phyloP scores from a whole-genome alignment of 1,140 invertebrate species.

The Nasonia longicornis region DNA sequence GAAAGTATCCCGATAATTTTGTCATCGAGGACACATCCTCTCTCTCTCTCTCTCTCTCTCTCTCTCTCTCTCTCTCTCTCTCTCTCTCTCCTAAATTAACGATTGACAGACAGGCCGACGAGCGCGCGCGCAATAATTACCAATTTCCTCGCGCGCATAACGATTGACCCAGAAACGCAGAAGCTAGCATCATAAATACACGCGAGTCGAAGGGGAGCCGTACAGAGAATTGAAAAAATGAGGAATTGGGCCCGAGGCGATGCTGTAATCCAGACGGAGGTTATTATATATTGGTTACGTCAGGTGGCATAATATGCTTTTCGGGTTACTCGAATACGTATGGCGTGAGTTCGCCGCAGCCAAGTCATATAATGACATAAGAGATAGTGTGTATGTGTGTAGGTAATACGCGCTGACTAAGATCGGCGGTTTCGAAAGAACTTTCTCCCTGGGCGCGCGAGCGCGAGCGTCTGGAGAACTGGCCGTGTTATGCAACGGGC shows the following conservation, averaged over 20 bases:
- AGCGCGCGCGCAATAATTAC: not conserved
- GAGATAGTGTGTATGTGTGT: constrained; percentile 29
- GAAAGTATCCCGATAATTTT: not conserved
- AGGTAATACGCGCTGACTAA: constrained; percentile 7
- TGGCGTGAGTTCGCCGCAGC: not conserved
- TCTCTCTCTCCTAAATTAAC: not conserved
- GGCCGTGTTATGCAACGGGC: constrained; percentile 20
- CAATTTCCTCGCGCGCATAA: not conserved
- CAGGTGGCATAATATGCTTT: constrained; percentile 34
- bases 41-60: too few relatives aligned
- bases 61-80: not conserved
- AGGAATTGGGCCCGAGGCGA: not conserved
- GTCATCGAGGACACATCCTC: not conserved
- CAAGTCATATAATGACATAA: constrained; percentile 28
- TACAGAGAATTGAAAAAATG: not conserved
- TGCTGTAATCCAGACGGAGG: constrained; percentile 19
- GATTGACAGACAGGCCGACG: not conserved
- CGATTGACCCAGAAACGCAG: not conserved
- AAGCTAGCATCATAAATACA: not conserved
- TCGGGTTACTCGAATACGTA: constrained; percentile 23
- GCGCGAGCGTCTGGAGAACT: not conserved
- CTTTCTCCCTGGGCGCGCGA: constrained; percentile 49
- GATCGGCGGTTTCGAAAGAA: constrained; percentile 39
- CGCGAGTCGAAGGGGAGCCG: not conserved
- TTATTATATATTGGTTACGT: constrained; percentile 40